Evolutionary conservation across 2,113 vertebrate genomes (phyloP), one percentile per base, ranked within the genome.

Genomic region (Plecotus auritus): DNA sequence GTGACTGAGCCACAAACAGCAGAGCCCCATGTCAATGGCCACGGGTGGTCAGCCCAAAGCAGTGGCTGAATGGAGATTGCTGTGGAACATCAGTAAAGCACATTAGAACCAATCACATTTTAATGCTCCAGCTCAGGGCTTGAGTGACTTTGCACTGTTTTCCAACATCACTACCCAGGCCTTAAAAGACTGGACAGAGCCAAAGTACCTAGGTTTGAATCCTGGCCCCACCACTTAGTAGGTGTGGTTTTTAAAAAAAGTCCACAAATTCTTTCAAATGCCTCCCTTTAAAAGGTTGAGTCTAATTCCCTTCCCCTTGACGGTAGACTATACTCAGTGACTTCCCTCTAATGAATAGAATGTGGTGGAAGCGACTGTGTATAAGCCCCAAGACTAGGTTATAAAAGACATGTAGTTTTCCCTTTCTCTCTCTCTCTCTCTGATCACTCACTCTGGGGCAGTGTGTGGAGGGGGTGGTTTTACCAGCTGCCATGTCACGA

Each of bases 251-350:
- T 87, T 77, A 32, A 42, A 56, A 56, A 72, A 17, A 32, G 26
- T 18, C 83, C 32, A 89, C 42, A 42, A 40, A 35, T 86, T 35
- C 72, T 93, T 85, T 42, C 70, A 45, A 85, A 85, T 9, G 3
- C 45, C 40, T 66, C 37, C 51, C 23, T 83, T 83, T 49, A 37
- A 88, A 84, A 66, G 23, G 35, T 59, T 11, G n/a, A 88, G 40
- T 4, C 72, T 64, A 32, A 64, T 40, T 86, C 40, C 42, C 45
- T 18, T 85, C 59, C 45, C 30, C 28, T 22, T 4, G 11, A 80
- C 30, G n/a, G 3, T 22, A 64, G n/a, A 32, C 37, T 88, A 8
- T 32, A 64, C 49, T 70, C 40, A n/a, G 20, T 47, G 49, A 92
- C 69, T 67, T 45, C 12, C 85, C 73, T 92, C 45, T 76, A 81